Percentiles rank a stretch among this genome's conserved stretches.
Conservation (phyloP, 2,113 vertebrate species). For the Macroglossus sobrinus region DNA sequence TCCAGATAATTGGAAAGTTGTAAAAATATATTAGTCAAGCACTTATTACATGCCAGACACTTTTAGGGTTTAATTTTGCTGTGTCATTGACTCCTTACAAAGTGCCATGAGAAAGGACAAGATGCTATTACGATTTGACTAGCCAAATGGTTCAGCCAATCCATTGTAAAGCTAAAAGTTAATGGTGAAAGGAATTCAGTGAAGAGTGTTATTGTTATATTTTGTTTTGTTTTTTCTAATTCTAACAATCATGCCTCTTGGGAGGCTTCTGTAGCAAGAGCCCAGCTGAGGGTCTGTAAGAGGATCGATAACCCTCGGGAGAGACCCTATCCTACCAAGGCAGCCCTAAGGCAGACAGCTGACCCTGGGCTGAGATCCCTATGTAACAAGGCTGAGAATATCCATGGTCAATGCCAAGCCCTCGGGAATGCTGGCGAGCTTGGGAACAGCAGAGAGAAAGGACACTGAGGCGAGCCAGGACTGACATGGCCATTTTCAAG, state of each 20-base stretch:
- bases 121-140: neutral
- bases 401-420: no score
- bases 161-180: neutral
- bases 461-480: neutral
- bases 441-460: neutral
- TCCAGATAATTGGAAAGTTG: neutral
- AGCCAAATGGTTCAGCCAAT: neutral
- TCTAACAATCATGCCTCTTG: rapidly evolving
- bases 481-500: rapidly evolving
- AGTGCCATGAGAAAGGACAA: neutral
- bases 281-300: neutral
- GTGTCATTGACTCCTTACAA: neutral
- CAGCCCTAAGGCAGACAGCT: neutral
- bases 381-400: rapidly evolving
- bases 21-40: neutral
- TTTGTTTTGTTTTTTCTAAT: neutral
- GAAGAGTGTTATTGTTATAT: neutral
- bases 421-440: neutral
- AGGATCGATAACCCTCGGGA: neutral
- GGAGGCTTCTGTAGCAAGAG: neutral
- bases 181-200: rapidly evolving
- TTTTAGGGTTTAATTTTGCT: no score
- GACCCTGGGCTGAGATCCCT: neutral
- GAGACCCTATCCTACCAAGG: no score
- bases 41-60: neutral